A percentile compares a stretch with the other conserved stretches of the same genome.
These are phyloP conservation scores for Varecia variegata DNA, from an alignment of 2,797 vertebrate genomes.

Conservation along the genomic window DNA sequence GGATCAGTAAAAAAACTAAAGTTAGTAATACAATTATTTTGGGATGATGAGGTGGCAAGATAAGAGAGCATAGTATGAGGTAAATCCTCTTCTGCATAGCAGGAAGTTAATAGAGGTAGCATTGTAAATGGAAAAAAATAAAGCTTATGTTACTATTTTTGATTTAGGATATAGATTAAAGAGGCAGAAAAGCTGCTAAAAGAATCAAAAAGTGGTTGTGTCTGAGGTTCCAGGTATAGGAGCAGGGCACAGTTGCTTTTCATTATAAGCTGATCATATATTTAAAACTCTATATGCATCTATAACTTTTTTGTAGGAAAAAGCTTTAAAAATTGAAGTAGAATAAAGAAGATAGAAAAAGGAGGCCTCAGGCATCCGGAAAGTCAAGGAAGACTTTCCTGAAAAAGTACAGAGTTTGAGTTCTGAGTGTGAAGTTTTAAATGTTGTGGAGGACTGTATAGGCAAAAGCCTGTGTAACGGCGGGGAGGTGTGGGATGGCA, in stretches of 20 bases:
- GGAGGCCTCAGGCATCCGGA: background rate
- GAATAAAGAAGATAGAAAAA: background rate
- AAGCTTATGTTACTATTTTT: background rate
- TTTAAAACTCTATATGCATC: background rate
- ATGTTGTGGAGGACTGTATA: background rate
- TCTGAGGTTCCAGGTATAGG: background rate
- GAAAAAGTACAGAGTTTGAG: background rate
- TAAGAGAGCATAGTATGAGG: background rate
- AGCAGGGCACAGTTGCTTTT: constrained; percentile 3
- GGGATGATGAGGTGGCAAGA: background rate
- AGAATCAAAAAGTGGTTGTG: background rate
- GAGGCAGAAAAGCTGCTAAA: background rate
- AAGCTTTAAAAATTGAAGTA: background rate
- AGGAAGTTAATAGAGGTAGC: background rate
- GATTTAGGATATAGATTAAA: constrained; percentile 20
- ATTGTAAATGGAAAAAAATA: constrained; percentile 26
- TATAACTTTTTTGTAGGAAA: background rate
- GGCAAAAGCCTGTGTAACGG: background rate
- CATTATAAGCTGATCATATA: background rate
- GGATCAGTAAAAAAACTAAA: constrained; percentile 19
- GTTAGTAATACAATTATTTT: background rate
- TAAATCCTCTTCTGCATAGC: background rate
- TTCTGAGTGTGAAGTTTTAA: constrained; percentile 8
- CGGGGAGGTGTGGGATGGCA: background rate
- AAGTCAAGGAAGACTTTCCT: background rate